Evolutionary conservation across 2,113 vertebrate genomes (phyloP), one percentile per base, ranked within the genome.

Genomic region (Romanogobio albipinnatus): DNA sequence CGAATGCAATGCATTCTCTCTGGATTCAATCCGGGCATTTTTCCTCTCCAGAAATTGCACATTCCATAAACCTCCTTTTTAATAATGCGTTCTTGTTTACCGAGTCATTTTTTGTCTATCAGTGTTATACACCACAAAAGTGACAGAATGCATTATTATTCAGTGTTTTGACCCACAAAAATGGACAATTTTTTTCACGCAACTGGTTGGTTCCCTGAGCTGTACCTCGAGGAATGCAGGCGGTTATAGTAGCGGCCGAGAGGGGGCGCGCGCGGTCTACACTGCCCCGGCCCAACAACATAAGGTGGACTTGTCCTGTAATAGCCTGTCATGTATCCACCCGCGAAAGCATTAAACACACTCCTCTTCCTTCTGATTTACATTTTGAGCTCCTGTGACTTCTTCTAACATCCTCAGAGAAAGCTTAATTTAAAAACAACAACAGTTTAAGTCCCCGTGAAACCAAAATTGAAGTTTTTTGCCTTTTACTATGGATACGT

Each of bases 21-120:
- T 64, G 26, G 17, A 5, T 15, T 81, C 64, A 61, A 36, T 66
- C 61, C 22, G 49, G 24, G 13, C 14, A 24, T 43, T 43, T 56
- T 43, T 24, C 13, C 17, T 47, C 59, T 64, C 81, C 14, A 7
- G 47, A 87, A 86, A 87, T 89, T 80, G 62, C 59, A 0, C 56
- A 36, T 70, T 43, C 43, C 68, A 53, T 29, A 17, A 49, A 13
- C 9, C 26, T 39, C 19, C 11, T 11, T 56, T 56, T 22, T 2
- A 79, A 24, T 2, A 79, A 24, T 7, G 22, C 11, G 0, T 26
- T 11, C 45, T 49, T 74, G 13, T 47, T 24, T 74, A 17, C 6
- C 9, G 1, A 61, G 22, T 9, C 9, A 11, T 47, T 45, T 14
- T 1, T 14, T 2, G 9, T 9, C 29, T 33, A 19, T 36, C 5